Percentiles rank a stretch among this genome's conserved stretches.
Evolutionary conservation across 2,113 vertebrate genomes (phyloP).

Genomic region (Promerops cafer): DNA sequence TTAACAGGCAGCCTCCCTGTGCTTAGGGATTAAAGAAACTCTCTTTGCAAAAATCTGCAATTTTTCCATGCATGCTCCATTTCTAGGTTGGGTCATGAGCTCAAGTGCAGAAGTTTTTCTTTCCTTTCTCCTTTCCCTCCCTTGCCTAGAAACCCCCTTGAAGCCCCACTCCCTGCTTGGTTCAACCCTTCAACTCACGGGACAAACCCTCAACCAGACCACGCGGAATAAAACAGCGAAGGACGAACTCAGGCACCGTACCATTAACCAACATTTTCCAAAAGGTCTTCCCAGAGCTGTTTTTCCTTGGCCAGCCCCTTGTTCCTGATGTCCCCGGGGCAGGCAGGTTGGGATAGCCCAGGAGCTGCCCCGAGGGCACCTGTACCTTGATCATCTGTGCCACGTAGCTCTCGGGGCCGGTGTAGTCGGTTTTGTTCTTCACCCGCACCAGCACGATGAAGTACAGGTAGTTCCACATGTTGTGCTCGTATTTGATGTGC

Average conservation of each 20-base stretch:
- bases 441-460: constrained; percentile 94
- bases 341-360: background rate
- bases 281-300: background rate
- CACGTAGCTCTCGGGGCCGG: constrained; percentile 95
- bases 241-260: accelerated
- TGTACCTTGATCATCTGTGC: constrained; percentile 94
- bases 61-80: accelerated
- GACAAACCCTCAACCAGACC: background rate
- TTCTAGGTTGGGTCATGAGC: background rate
- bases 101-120: background rate
- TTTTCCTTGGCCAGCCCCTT: background rate
- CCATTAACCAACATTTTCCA: background rate
- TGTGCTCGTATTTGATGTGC: constrained; percentile 94
- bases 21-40: background rate
- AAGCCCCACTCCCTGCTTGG: background rate
- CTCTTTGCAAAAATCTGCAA: background rate
- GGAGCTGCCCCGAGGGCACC: background rate
- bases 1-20: background rate
- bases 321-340: accelerated
- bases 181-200: background rate
- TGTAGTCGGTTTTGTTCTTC: constrained; percentile 97
- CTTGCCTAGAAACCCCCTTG: background rate
- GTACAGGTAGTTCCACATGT: constrained; percentile 99
- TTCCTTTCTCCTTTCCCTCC: background rate
- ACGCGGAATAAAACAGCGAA: background rate